Evolutionary conservation across 2,797 vertebrate species (phyloP).

Genomic region (Galaxias olidus): DNA sequence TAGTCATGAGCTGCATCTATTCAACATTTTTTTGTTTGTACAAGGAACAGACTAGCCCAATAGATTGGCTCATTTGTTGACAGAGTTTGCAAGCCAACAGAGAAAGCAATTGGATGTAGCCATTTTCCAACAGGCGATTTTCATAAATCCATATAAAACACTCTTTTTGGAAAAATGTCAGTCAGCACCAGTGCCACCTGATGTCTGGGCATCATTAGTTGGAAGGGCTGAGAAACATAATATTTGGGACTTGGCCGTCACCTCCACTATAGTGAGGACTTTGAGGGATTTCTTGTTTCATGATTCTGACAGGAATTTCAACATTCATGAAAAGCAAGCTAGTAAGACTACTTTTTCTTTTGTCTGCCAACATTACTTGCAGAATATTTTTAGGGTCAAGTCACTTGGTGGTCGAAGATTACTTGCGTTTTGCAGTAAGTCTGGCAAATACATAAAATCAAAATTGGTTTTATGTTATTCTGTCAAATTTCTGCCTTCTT

Average conservation of each 20-base stretch:
- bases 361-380: constrained; percentile 54
- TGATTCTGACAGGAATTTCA: too few species aligned
- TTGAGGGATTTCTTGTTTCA: constrained; percentile 57
- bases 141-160: constrained; percentile 85
- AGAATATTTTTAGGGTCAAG: constrained; percentile 38
- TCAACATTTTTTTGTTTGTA: constrained; percentile 1
- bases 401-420: too few species aligned
- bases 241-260: constrained; percentile 37
- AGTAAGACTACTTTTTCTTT: constrained; percentile 47
- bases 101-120: constrained; percentile 80
- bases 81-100: constrained; percentile 65
- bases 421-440: too few species aligned
- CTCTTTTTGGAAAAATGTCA: constrained; percentile 76
- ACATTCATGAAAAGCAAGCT: constrained; percentile 21
- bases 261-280: constrained; percentile 62
- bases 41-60: constrained; percentile 32
- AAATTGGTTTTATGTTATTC: too few species aligned
- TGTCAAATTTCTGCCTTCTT: too few species aligned
- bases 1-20: constrained; percentile 47
- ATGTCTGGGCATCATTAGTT: constrained; percentile 69
- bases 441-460: too few species aligned
- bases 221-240: constrained; percentile 43
- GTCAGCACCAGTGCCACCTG: constrained; percentile 78
- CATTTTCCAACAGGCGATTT: constrained; percentile 80
- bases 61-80: constrained; percentile 67